These are phyloP conservation scores for Vanessa tameamea DNA, from an alignment of 1,140 invertebrate genomes.

Conservation along the genomic window DNA sequence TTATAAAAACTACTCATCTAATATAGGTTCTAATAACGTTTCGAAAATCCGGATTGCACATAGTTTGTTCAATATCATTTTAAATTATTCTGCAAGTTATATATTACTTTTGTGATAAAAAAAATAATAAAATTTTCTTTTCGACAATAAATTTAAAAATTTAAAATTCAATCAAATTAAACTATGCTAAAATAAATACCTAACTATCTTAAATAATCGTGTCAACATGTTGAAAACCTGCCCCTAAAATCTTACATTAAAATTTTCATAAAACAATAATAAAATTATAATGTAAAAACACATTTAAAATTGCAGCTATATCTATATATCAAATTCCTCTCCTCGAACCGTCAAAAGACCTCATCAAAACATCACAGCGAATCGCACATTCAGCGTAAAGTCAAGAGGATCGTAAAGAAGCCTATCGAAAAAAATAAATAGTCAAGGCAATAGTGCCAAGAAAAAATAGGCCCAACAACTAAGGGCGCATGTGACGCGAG, in stretches of 20 bases:
- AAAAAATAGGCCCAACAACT: constrained; percentile 46
- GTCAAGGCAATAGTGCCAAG: constrained; percentile 46
- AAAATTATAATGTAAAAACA: constrained; percentile 81
- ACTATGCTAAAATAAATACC: constrained; percentile 81
- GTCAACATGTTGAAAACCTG: constrained; percentile 77
- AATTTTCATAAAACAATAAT: constrained; percentile 79
- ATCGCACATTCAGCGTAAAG: constrained; percentile 65
- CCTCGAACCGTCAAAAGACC: constrained; percentile 75
- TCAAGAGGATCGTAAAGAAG: constrained; percentile 50
- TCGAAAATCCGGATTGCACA: constrained; percentile 58
- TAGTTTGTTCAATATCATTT: constrained; percentile 39
- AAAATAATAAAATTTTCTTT: constrained; percentile 53
- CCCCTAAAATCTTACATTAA: constrained; percentile 77
- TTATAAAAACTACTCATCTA: constrained; percentile 44
- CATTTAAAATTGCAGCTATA: constrained; percentile 79
- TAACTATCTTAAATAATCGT: constrained; percentile 81
- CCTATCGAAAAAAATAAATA: constrained; percentile 54
- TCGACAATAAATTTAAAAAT: constrained; percentile 59
- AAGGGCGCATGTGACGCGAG: constrained; percentile 19
- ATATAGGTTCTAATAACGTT: constrained; percentile 41
- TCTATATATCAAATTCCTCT: constrained; percentile 78
- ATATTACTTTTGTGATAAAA: constrained; percentile 30
- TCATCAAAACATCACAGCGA: constrained; percentile 78
- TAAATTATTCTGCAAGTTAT: constrained; percentile 39
- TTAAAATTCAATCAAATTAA: constrained; percentile 73